Evolutionary conservation across 64 coral and sea anemone species (phyloP), one percentile per base, ranked within the genome.

Genomic region (Pocillopora damicornis): DNA sequence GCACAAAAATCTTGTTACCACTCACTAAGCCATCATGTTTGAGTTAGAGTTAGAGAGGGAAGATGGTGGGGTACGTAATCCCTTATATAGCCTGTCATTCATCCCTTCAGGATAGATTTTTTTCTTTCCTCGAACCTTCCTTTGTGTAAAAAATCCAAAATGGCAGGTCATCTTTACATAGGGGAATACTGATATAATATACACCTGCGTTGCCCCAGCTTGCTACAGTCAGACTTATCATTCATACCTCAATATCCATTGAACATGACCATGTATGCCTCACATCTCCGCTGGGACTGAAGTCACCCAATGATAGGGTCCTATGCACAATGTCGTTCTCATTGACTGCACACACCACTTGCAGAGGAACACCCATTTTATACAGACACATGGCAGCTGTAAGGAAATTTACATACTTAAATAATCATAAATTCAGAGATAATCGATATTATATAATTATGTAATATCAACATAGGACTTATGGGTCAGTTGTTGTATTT

Each of bases 191-290:
- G 42, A 51, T 51, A 51, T 4, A 51, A 51, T 51, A 7, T 7
- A 51, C 42, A 51, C 3, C 42, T 51, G 42, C 42, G 1, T 7
- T 51, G 42, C 42, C 7, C 42, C 7, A 51, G 42, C 42, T 51
- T 63, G 61, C 16, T 11, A 71, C 67, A 25, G 67, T 23, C 64
- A 18, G 64, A 20, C 25, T 23, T 30, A 10, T 17, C 23, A 68
- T 16, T 20, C 20, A 68, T 83, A 98, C 97, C 90, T 99, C 93
- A 63, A 99, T 99, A 75, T 99, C 97, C 97, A 99, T 99, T 2
- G 97, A 93, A 51, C 88, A 80, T 62, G 97, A 95, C 88, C 93
- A 93, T 1, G 97, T 99, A 30, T 74, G 87, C 26, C 60, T 0
- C 16, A 95, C 88, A 18, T 63, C 58, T 23, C 78, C 58, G 61